These are phyloP conservation scores for Myotis yumanensis DNA, from an alignment of 2,113 vertebrate genomes.

Conservation along the genomic window DNA sequence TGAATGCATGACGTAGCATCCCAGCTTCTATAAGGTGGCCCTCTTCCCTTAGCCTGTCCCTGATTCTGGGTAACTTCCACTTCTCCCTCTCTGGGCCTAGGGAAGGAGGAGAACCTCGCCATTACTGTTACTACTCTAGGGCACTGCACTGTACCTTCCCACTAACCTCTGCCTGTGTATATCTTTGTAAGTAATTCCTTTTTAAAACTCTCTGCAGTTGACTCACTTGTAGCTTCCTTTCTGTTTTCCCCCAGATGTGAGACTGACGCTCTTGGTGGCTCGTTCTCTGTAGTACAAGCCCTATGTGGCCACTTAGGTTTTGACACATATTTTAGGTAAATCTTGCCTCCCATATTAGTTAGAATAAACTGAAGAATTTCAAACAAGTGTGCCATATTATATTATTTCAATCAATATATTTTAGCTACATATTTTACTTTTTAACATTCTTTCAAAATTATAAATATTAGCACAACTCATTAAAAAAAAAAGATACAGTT, in stretches of 20 bases:
- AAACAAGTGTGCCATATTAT: neutral
- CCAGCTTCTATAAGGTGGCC: rapidly evolving
- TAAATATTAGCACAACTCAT: neutral
- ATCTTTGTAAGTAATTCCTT: neutral
- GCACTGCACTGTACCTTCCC: neutral
- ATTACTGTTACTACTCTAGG: neutral
- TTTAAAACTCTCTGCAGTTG: neutral
- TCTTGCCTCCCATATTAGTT: neutral
- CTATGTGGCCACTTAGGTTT: neutral
- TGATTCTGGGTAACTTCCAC: neutral
- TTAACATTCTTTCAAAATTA: neutral
- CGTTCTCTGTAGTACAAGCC: neutral
- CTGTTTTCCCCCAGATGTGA: neutral
- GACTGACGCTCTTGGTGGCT: neutral
- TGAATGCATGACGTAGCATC: neutral
- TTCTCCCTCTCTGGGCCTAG: rapidly evolving
- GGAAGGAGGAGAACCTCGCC: neutral
- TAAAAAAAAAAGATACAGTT: neutral
- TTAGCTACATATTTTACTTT: neutral
- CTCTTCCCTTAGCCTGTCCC: neutral
- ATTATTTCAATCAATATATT: neutral
- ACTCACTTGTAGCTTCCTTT: neutral
- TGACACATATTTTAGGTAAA: neutral
- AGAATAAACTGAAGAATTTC: neutral
- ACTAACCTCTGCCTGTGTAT: rapidly evolving